Evolutionary conservation across 2,797 vertebrate species (phyloP).

Genomic region (Borostomias antarcticus): DNA sequence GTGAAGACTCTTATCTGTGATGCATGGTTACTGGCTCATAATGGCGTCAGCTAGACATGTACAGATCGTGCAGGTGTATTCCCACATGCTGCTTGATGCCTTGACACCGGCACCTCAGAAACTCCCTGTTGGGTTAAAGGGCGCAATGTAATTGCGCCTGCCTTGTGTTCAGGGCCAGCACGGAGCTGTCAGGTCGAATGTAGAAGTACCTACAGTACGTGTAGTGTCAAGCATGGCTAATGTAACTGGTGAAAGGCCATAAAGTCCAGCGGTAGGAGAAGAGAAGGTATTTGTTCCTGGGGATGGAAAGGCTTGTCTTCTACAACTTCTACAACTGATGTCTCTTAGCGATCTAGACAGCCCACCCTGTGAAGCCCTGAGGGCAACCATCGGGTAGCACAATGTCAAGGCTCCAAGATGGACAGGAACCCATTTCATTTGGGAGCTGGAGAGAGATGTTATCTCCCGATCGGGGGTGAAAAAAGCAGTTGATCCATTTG

Average conservation of each 20-base stretch:
- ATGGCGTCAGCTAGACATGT: slow-evolving; percentile 35
- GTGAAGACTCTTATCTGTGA: slow-evolving; percentile 25
- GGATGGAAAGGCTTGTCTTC: slow-evolving; percentile 31
- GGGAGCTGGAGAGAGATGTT: slow-evolving; percentile 33
- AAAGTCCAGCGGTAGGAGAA: neutral
- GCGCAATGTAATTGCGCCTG: slow-evolving; percentile 43
- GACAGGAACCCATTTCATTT: slow-evolving; percentile 50
- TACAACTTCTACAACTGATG: neutral
- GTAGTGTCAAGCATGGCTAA: slow-evolving; percentile 51
- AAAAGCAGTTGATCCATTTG: slow-evolving; percentile 37
- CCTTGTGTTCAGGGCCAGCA: slow-evolving; percentile 29
- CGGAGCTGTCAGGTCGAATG: slow-evolving; percentile 40
- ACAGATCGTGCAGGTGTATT: slow-evolving; percentile 33
- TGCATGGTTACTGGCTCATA: slow-evolving; percentile 1
- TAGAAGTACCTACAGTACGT: slow-evolving; percentile 34
- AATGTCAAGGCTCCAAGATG: slow-evolving; percentile 52
- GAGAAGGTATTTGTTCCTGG: slow-evolving; percentile 14
- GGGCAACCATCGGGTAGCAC: slow-evolving; percentile 53
- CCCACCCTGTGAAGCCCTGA: slow-evolving; percentile 43
- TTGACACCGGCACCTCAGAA: slow-evolving; percentile 45
- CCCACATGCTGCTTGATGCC: slow-evolving; percentile 43
- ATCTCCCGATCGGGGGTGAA: slow-evolving; percentile 21
- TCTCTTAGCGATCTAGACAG: slow-evolving; percentile 19
- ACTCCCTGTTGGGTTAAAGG: slow-evolving; percentile 13
- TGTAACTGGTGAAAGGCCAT: slow-evolving; percentile 44